A percentile compares a stretch with the other conserved stretches of the same genome.
Conservation (phyloP, 2,113 vertebrate species). For the Antigone vipio region DNA sequence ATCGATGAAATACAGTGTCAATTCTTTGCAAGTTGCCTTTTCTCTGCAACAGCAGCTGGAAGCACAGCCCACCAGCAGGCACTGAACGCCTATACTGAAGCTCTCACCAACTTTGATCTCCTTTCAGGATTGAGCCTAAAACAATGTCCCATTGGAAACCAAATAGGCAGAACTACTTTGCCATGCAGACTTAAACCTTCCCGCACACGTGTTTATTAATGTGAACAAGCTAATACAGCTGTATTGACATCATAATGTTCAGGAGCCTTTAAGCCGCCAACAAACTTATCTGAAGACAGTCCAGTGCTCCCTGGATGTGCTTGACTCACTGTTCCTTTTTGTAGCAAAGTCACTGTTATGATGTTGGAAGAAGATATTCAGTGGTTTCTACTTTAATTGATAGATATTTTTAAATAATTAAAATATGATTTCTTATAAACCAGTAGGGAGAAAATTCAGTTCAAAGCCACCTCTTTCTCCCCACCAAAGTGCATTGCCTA, state of each 20-base stretch:
- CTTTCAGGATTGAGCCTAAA: neutral
- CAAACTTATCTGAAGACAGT: slow-evolving; percentile 29
- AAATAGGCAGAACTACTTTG: slow-evolving; percentile 16
- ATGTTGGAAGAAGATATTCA: neutral
- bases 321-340: neutral
- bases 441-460: neutral
- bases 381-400: neutral
- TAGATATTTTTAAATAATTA: neutral
- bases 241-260: slow-evolving; percentile 12
- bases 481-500: neutral
- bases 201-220: slow-evolving; percentile 23
- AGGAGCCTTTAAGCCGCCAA: neutral
- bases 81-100: neutral
- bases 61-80: neutral
- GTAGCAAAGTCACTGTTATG: neutral
- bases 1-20: slow-evolving; percentile 37
- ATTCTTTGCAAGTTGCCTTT: slow-evolving; percentile 14
- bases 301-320: neutral
- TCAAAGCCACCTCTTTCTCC: neutral
- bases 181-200: neutral
- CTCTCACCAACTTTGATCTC: slow-evolving; percentile 17
- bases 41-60: neutral
- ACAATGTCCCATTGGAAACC: slow-evolving; percentile 7
- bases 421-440: neutral
- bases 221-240: slow-evolving; percentile 25